Percentiles rank a stretch among this genome's conserved stretches.
These are phyloP conservation scores for Prionailurus bengalensis DNA, from an alignment of 2,113 vertebrate genomes.

Conservation along the genomic window DNA sequence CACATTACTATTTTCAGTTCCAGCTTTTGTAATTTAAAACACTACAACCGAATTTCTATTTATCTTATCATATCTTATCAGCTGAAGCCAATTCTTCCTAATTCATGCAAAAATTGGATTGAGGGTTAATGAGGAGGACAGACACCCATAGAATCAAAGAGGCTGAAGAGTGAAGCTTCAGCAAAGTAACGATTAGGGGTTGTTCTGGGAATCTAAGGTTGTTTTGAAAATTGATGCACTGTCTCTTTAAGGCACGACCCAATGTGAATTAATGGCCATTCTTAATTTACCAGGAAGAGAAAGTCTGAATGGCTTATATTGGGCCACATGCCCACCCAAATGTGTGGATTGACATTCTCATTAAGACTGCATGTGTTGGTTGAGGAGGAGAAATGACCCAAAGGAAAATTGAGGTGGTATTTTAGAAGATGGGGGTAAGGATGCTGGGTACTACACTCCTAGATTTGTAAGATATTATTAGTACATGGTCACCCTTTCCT, in stretches of 20 bases:
- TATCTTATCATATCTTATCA: neutral
- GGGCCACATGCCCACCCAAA: neutral
- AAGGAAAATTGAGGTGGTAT: neutral
- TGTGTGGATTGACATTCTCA: neutral
- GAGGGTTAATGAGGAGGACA: neutral
- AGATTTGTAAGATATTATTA: neutral
- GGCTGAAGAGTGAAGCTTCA: neutral
- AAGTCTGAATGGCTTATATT: neutral
- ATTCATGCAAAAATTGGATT: neutral
- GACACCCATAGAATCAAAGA: neutral
- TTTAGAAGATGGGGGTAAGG: neutral
- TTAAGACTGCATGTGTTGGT: neutral
- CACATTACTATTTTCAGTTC: neutral
- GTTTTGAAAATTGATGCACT: neutral
- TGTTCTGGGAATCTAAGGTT: neutral
- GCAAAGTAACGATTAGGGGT: neutral
- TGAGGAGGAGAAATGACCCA: neutral
- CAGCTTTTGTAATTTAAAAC: slow-evolving; percentile 31
- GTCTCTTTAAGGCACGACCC: neutral
- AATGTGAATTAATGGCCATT: neutral
- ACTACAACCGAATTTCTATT: neutral
- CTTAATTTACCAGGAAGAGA: neutral
- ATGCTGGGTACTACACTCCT: neutral
- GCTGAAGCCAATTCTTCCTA: neutral
- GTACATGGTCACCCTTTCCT: neutral